Evolutionary conservation across 1,140 invertebrate genomes (phyloP).

Genomic region (Thaumetopoea pityocampa): DNA sequence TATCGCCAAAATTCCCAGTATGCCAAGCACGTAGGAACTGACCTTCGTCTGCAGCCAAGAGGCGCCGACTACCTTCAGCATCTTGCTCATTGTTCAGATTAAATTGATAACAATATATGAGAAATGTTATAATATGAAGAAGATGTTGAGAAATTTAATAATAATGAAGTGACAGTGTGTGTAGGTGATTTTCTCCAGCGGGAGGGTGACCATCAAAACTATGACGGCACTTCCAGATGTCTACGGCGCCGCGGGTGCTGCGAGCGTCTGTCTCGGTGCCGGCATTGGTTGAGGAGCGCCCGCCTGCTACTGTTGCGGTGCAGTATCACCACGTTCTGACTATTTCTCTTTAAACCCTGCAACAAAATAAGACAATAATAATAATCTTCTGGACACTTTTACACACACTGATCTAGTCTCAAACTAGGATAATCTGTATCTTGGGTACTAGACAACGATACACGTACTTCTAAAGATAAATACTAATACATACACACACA

Average conservation of each 20-base stretch:
- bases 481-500: too few relatives aligned
- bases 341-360: constrained; percentile 50
- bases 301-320: constrained; percentile 29
- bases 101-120: constrained; percentile 24
- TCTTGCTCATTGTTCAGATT: constrained; percentile 65
- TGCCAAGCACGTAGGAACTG: constrained; percentile 81
- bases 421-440: too few relatives aligned
- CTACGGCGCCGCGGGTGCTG: constrained; percentile 38
- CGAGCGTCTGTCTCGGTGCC: constrained; percentile 31
- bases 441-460: too few relatives aligned
- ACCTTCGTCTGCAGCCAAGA: constrained; percentile 86
- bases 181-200: constrained; percentile 64
- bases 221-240: constrained; percentile 25
- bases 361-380: constrained; percentile 42
- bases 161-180: constrained; percentile 74
- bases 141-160: constrained; percentile 74
- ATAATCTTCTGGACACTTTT: too few relatives aligned
- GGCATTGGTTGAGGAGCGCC: constrained; percentile 40
- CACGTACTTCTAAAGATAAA: too few relatives aligned
- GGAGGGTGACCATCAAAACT: constrained; percentile 65
- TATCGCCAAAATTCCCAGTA: constrained; percentile 81
- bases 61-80: constrained; percentile 87
- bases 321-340: constrained; percentile 34
- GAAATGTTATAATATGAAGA: constrained; percentile 70
- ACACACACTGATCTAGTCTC: too few relatives aligned